Percentiles rank a stretch among this genome's conserved stretches.
These are phyloP conservation scores for Tuberolachnus salignus DNA, from an alignment of 2,888 invertebrate species.

Conservation along the genomic window DNA sequence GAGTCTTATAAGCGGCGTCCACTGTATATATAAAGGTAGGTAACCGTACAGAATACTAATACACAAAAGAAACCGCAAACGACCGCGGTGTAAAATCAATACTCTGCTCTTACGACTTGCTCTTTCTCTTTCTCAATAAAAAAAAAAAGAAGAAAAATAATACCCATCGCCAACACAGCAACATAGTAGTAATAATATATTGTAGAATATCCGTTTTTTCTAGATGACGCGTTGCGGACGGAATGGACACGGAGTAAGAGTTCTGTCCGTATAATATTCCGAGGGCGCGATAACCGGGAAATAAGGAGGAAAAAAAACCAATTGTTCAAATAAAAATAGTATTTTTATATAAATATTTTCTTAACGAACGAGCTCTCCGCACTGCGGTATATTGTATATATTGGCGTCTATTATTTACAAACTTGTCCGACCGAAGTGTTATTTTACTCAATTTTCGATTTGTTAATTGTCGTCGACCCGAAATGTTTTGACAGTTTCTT, in stretches of 20 bases:
- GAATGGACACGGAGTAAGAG: background rate
- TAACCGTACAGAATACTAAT: background rate
- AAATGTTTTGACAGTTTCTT: conserved; percentile 44
- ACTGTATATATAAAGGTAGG: too few species aligned
- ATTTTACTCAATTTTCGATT: conserved; percentile 8
- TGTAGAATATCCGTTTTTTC: background rate
- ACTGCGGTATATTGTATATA: background rate
- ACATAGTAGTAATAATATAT: background rate
- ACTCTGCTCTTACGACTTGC: background rate
- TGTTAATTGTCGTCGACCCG: conserved; percentile 12
- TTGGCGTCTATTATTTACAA: background rate
- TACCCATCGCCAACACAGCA: background rate
- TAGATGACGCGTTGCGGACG: background rate
- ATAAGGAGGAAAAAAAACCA: background rate
- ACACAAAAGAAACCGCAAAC: background rate
- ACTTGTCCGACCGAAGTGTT: conserved; percentile 18
- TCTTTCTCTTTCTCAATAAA: background rate
- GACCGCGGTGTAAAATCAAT: background rate
- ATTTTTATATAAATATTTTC: conserved; percentile 40
- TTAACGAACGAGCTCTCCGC: conserved; percentile 3
- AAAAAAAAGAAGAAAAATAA: too few species aligned
- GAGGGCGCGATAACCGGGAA: too few species aligned
- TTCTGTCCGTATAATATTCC: background rate
- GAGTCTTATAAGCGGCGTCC: too few species aligned
- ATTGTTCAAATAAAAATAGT: background rate